A percentile compares a stretch with the other conserved stretches of the same genome.
Conservation (phyloP, 2,113 vertebrate species). For the Cynocephalus volans region DNA sequence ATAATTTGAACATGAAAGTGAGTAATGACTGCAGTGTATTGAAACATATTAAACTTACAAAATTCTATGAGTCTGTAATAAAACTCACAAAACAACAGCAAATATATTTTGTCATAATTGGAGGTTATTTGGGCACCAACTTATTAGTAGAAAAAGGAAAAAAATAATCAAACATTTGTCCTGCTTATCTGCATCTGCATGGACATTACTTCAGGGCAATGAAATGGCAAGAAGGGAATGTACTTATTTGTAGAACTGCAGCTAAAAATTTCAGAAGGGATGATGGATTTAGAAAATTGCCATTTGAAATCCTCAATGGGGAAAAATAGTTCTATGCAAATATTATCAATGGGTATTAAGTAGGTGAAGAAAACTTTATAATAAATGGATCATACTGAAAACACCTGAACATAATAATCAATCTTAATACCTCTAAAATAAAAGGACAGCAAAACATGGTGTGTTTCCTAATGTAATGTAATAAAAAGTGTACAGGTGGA, state of each 20-base stretch:
- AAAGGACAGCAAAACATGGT: not conserved
- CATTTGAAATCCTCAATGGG: not conserved
- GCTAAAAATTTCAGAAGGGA: not conserved
- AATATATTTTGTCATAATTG: not conserved
- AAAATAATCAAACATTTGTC: not conserved
- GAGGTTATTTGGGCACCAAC: not conserved
- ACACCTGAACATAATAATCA: not conserved
- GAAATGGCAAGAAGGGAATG: not conserved
- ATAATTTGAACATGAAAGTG: not conserved
- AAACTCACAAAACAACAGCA: not conserved
- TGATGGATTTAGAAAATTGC: constrained; percentile 11
- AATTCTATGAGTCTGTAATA: not conserved
- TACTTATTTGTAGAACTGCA: constrained; percentile 30
- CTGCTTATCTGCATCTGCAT: not conserved
- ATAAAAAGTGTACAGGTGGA: not conserved
- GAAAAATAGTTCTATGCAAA: not conserved
- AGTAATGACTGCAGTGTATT: not conserved
- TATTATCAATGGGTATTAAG: not conserved
- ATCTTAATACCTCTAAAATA: not conserved
- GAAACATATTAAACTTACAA: not conserved
- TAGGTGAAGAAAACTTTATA: not conserved
- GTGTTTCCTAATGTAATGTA: not conserved
- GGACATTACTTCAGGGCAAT: constrained; percentile 27
- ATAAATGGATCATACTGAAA: not conserved
- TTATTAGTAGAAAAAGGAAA: constrained; percentile 22